Evolutionary conservation across 1,140 invertebrate genomes (phyloP).

Genomic region (Trachelipus rathkii): DNA sequence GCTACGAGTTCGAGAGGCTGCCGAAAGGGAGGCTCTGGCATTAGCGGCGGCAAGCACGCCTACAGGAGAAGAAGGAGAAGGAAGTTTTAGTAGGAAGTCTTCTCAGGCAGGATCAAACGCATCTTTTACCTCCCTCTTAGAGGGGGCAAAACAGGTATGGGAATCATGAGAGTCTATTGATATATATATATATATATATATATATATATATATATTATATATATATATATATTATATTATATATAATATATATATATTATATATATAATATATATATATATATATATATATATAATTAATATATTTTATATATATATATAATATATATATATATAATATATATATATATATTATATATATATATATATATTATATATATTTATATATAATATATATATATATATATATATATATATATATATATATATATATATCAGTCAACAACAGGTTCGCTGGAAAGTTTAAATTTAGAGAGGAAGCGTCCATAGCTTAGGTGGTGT

Average conservation of each 20-base stretch:
- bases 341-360: not conserved
- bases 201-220: not conserved
- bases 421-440: constrained; percentile 35
- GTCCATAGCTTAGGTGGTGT: constrained; percentile 52
- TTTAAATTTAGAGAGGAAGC: constrained; percentile 58
- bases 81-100: constrained; percentile 54
- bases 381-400: not conserved
- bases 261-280: not conserved
- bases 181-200: constrained; percentile 4
- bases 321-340: constrained; percentile 8
- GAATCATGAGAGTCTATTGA: not conserved
- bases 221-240: constrained; percentile 1
- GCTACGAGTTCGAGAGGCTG: constrained; percentile 16
- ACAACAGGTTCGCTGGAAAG: constrained; percentile 68
- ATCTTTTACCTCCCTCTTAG: constrained; percentile 62
- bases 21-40: not conserved
- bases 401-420: not conserved
- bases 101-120: constrained; percentile 61
- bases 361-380: not conserved
- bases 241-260: not conserved
- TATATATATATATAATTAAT: not conserved
- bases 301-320: not conserved
- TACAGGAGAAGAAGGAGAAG: constrained; percentile 30
- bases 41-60: constrained; percentile 21
- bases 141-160: constrained; percentile 49